Evolutionary conservation across 30 jellyfish, hydroid and myxozoan genomes (phyloP).

Genomic region (Aurelia aurita): DNA sequence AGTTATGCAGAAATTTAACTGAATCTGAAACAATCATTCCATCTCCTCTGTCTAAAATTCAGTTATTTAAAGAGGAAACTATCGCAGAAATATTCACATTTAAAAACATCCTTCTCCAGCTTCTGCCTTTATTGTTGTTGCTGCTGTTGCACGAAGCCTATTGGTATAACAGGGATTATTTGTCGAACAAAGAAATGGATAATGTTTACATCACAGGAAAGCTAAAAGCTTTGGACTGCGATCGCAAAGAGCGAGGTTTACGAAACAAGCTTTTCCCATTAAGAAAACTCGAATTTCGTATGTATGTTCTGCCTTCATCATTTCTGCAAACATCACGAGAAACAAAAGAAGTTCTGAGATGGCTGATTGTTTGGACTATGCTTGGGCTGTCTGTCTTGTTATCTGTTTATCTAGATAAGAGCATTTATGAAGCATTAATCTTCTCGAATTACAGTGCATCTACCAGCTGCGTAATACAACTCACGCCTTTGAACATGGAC

Average conservation of each 20-base stretch:
- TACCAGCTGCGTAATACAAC: conserved; percentile 36
- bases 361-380: conserved; percentile 74
- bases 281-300: conserved; percentile 91
- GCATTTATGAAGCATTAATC: conserved; percentile 46
- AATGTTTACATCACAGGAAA: conserved; percentile 90
- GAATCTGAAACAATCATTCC: neutral
- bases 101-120: conserved; percentile 47
- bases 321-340: conserved; percentile 73
- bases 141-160: conserved; percentile 83
- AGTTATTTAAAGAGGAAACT: neutral
- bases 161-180: conserved; percentile 75
- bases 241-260: conserved; percentile 88
- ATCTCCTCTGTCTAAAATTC: neutral
- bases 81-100: conserved; percentile 10
- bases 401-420: conserved; percentile 66
- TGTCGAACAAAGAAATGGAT: conserved; percentile 80
- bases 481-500: conserved; percentile 15
- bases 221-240: conserved; percentile 80
- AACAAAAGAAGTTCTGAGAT: conserved; percentile 40
- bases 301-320: conserved; percentile 81
- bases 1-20: conserved; percentile 51
- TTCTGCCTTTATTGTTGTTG: conserved; percentile 76
- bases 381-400: conserved; percentile 58
- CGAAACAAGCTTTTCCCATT: conserved; percentile 79
- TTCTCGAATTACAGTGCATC: neutral